These are phyloP conservation scores for Pipistrellus pipistrellus DNA, from an alignment of 2,797 vertebrate genomes.

Conservation along the genomic window DNA sequence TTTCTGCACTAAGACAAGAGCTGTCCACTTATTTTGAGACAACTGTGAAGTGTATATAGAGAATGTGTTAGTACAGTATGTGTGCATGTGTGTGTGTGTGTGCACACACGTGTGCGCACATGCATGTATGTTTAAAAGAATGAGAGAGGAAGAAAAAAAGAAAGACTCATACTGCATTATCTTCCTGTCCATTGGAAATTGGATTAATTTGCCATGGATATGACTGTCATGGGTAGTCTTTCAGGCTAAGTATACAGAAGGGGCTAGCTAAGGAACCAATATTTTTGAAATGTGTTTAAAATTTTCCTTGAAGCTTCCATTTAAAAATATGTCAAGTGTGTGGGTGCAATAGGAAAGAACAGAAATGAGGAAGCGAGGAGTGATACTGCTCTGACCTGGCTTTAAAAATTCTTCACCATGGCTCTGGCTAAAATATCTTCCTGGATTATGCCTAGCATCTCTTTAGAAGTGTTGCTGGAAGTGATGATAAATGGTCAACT, in stretches of 20 bases:
- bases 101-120: no score
- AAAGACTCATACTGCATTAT: background rate
- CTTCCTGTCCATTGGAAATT: background rate
- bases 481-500: background rate
- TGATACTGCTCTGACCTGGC: background rate
- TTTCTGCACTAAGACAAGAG: conserved; percentile 23
- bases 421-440: conserved; percentile 5
- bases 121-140: background rate
- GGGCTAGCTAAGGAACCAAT: background rate
- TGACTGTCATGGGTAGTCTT: background rate
- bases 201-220: background rate
- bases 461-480: background rate
- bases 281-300: conserved; percentile 16
- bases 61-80: background rate
- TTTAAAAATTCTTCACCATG: background rate
- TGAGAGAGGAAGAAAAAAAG: background rate
- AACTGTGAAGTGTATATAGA: background rate
- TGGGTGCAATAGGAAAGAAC: background rate
- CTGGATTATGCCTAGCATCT: background rate
- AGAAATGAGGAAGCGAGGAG: background rate
- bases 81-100: no score
- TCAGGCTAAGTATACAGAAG: background rate
- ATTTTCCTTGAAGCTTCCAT: conserved; percentile 21
- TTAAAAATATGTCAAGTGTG: background rate
- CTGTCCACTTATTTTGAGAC: background rate